These are phyloP conservation scores for Microcebus lehilahytsara DNA, from an alignment of 2,113 vertebrate genomes.

Conservation along the genomic window DNA sequence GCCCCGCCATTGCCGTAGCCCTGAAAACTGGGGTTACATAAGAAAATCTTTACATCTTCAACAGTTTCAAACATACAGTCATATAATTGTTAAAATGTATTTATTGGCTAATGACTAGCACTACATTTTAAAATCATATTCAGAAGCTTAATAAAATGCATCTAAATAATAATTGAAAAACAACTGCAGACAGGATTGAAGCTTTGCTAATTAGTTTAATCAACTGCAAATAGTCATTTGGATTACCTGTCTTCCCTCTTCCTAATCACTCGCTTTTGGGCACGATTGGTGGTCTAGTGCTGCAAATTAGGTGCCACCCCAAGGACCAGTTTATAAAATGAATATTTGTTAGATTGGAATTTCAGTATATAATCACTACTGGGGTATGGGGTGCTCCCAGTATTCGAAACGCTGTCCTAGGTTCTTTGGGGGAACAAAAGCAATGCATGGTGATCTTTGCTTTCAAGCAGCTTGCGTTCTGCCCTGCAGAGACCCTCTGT, in stretches of 20 bases:
- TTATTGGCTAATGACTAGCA: neutral
- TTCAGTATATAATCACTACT: neutral
- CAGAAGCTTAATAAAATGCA: neutral
- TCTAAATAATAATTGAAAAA: neutral
- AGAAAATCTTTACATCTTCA: neutral
- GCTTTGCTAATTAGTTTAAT: neutral
- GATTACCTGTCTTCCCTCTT: neutral
- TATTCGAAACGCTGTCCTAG: neutral
- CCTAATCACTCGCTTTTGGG: neutral
- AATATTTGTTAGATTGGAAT: neutral
- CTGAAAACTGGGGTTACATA: neutral
- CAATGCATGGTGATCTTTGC: neutral
- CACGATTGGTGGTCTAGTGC: neutral
- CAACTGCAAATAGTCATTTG: neutral
- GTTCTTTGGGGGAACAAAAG: neutral
- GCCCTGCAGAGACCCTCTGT: accelerated
- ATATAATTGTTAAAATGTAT: neutral
- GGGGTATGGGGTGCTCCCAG: neutral
- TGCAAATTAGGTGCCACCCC: neutral
- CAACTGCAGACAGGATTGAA: neutral
- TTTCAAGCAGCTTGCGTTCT: neutral
- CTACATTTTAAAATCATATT: neutral
- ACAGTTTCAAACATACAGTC: neutral
- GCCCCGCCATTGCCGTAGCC: neutral
- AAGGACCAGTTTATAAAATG: neutral